These are phyloP conservation scores for Zonitis immaculata DNA, from an alignment of 2,888 invertebrate genomes.

Conservation along the genomic window DNA sequence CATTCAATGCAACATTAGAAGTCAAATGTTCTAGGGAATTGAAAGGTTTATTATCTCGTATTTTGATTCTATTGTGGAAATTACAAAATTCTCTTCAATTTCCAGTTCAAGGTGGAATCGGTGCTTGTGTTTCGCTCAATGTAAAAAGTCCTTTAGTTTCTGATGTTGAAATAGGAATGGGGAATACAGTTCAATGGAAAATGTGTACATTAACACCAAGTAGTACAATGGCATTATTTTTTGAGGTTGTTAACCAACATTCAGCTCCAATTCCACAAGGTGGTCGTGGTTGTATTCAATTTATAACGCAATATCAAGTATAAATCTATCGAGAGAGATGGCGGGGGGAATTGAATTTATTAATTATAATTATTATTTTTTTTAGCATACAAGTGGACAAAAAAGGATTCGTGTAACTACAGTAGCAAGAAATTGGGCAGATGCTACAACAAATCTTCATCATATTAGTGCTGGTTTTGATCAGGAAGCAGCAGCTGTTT, in stretches of 20 bases:
- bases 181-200: slow-evolving; percentile 98
- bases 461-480: slow-evolving; percentile 95
- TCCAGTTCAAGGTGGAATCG: slow-evolving; percentile 87
- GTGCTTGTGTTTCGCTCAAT: slow-evolving; percentile 91
- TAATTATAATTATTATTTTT: background rate
- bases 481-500: slow-evolving; percentile 96
- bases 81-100: slow-evolving; percentile 2
- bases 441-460: slow-evolving; percentile 82
- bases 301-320: slow-evolving; percentile 90
- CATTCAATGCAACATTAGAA: slow-evolving; percentile 94
- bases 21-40: slow-evolving; percentile 94
- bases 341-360: no score
- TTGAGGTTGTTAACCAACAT: slow-evolving; percentile 95
- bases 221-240: slow-evolving; percentile 89
- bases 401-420: slow-evolving; percentile 94
- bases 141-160: slow-evolving; percentile 90
- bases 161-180: slow-evolving; percentile 96
- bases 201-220: slow-evolving; percentile 91
- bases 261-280: slow-evolving; percentile 93
- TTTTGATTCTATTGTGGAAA: background rate
- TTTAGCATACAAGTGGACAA: slow-evolving; percentile 85
- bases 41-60: slow-evolving; percentile 62
- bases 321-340: no score
- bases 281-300: slow-evolving; percentile 94
- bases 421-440: slow-evolving; percentile 97